These are phyloP conservation scores for Arrhamphus sclerolepis DNA, from an alignment of 2,797 vertebrate genomes.

Conservation along the genomic window DNA sequence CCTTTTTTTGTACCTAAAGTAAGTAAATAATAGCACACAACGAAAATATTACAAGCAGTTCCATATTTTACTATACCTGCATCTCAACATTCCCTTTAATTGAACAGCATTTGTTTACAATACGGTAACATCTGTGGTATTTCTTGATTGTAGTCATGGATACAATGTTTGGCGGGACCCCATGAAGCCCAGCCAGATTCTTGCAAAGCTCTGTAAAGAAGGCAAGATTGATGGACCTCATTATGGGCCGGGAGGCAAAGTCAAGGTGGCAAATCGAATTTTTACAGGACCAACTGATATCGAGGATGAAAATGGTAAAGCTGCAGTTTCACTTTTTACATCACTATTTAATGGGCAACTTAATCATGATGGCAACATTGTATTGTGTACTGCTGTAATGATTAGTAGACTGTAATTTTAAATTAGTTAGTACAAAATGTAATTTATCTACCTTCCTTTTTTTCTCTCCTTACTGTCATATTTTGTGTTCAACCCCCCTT, in stretches of 20 bases:
- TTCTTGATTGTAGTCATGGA: slow-evolving; percentile 83
- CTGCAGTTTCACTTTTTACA: background rate
- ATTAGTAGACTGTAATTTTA: too few relatives aligned
- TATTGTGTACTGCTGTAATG: background rate
- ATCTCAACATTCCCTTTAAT: too few relatives aligned
- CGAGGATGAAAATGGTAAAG: slow-evolving; percentile 93
- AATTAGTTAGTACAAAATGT: background rate
- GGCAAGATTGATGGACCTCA: slow-evolving; percentile 92
- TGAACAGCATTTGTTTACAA: background rate
- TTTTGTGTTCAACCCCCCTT: background rate
- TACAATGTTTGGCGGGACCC: slow-evolving; percentile 97
- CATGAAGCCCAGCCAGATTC: slow-evolving; percentile 92
- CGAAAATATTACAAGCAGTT: too few relatives aligned
- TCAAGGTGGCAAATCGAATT: slow-evolving; percentile 91
- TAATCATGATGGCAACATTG: background rate
- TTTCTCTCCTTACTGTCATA: background rate
- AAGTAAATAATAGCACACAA: too few relatives aligned
- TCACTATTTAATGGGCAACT: background rate
- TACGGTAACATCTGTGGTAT: slow-evolving; percentile 5
- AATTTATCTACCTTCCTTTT: too few relatives aligned
- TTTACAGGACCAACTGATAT: slow-evolving; percentile 89
- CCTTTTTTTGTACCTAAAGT: too few relatives aligned
- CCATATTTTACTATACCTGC: too few relatives aligned
- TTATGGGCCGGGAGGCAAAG: slow-evolving; percentile 91
- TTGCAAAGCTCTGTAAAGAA: slow-evolving; percentile 92